Conservation (phyloP, 92 coral and sea anemone species). For the Heliopora coerulea region DNA sequence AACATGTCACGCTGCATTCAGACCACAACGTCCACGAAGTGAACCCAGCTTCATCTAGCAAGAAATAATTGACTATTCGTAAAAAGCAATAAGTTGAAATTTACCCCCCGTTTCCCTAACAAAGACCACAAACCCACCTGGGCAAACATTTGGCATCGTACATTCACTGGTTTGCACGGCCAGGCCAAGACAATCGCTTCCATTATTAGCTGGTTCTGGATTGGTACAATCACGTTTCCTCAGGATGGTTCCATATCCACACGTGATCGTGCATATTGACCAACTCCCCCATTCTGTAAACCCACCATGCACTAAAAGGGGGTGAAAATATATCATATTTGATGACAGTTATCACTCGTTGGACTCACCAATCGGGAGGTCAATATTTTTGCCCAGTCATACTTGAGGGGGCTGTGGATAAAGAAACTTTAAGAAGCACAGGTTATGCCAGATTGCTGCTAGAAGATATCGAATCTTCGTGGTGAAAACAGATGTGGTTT, state of each 20-base stretch:
- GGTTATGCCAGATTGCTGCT: no score
- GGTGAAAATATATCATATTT: no score
- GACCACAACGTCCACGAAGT: constrained; percentile 18
- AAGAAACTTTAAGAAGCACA: no score
- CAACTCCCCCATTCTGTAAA: constrained; percentile 21
- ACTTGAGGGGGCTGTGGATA: no score
- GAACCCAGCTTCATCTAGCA: constrained; percentile 10
- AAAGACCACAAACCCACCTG: neutral
- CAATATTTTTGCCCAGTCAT: no score
- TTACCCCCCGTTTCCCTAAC: neutral
- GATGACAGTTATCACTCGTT: no score
- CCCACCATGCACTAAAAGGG: constrained; percentile 7
- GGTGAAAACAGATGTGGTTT: no score
- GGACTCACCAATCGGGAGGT: no score
- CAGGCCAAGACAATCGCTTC: constrained; percentile 8
- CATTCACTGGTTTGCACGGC: neutral
- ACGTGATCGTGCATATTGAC: constrained; percentile 16
- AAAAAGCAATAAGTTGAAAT: no score
- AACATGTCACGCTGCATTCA: neutral
- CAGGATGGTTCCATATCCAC: constrained; percentile 1
- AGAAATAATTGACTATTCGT: no score
- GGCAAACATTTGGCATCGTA: neutral
- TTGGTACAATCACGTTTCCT: constrained; percentile 15
- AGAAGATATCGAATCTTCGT: no score
- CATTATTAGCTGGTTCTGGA: constrained; percentile 12